A percentile compares a stretch with the other conserved stretches of the same genome.
These are phyloP conservation scores for Onthophagus taurus DNA, from an alignment of 1,140 invertebrate genomes.

Conservation along the genomic window DNA sequence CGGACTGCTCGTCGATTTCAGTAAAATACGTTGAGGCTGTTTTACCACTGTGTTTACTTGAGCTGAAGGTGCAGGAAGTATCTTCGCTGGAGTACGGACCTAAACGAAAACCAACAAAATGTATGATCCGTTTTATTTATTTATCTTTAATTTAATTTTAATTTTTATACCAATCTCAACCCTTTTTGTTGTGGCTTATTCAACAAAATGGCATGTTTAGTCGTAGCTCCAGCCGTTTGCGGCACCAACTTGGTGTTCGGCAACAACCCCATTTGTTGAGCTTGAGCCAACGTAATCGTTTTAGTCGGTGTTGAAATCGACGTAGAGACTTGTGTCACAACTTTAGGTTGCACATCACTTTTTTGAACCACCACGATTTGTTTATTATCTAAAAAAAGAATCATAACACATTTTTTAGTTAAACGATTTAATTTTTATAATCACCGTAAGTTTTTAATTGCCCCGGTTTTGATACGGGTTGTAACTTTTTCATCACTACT, in stretches of 20 bases:
- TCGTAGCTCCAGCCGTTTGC: conserved; percentile 42
- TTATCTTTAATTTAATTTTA: conserved; percentile 14
- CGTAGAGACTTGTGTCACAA: conserved; percentile 15
- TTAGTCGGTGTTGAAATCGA: conserved; percentile 47
- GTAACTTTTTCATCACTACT: conserved; percentile 33
- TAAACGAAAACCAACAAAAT: neutral
- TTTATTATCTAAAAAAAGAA: conserved; percentile 12
- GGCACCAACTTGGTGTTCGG: conserved; percentile 46
- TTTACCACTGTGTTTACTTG: conserved; percentile 38
- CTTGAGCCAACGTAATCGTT: conserved; percentile 59
- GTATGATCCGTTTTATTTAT: neutral
- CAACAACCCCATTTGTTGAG: conserved; percentile 55
- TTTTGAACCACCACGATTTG: conserved; percentile 28
- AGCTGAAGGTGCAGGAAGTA: conserved; percentile 53
- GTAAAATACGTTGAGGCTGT: conserved; percentile 48
- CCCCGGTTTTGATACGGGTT: conserved; percentile 14
- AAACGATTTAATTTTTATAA: conserved; percentile 3
- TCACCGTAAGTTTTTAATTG: conserved; percentile 8
- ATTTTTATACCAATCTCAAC: conserved; percentile 32
- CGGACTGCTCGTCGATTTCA: conserved; percentile 38
- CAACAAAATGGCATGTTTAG: conserved; percentile 42
- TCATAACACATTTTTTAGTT: neutral
- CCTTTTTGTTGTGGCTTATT: conserved; percentile 34
- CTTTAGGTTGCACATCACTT: conserved; percentile 23
- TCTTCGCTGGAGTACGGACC: conserved; percentile 50